A percentile compares a stretch with the other conserved stretches of the same genome.
Conservation (phyloP, 2,113 vertebrate genomes). For the Lichenostomus cassidix region DNA sequence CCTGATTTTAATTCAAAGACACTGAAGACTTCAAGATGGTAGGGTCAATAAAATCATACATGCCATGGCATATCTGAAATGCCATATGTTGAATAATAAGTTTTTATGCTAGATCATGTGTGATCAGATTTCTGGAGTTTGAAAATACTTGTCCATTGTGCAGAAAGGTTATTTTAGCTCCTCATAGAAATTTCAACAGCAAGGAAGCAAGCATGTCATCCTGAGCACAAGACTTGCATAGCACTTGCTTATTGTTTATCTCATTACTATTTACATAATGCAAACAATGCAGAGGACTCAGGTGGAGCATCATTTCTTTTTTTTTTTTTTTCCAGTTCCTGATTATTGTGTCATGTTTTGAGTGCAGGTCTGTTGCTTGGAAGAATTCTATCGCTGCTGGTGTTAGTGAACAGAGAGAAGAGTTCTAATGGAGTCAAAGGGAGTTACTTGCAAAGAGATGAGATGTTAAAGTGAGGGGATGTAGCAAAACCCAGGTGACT, state of each 20-base stretch:
- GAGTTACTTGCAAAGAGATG: background rate
- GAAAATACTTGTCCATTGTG: background rate
- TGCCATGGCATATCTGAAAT: background rate
- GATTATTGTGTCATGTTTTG: background rate
- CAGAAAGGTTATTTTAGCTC: background rate
- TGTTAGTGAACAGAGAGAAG: background rate
- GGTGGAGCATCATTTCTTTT: background rate
- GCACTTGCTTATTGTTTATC: background rate
- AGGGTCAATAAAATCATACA: background rate
- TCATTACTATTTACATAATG: background rate
- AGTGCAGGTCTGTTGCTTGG: background rate
- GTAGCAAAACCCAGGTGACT: background rate
- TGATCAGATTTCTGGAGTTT: background rate
- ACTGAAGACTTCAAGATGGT: background rate
- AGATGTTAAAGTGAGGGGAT: background rate
- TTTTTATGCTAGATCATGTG: background rate
- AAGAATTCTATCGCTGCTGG: background rate
- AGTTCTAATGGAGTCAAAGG: background rate
- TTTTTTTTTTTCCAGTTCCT: background rate
- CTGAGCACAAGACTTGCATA: background rate
- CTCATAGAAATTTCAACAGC: background rate
- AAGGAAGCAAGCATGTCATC: background rate
- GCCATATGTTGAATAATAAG: background rate
- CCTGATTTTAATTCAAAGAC: background rate
- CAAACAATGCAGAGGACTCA: background rate